Conservation (phyloP, 1,140 invertebrate species). For the Drosophila seguyi region DNA sequence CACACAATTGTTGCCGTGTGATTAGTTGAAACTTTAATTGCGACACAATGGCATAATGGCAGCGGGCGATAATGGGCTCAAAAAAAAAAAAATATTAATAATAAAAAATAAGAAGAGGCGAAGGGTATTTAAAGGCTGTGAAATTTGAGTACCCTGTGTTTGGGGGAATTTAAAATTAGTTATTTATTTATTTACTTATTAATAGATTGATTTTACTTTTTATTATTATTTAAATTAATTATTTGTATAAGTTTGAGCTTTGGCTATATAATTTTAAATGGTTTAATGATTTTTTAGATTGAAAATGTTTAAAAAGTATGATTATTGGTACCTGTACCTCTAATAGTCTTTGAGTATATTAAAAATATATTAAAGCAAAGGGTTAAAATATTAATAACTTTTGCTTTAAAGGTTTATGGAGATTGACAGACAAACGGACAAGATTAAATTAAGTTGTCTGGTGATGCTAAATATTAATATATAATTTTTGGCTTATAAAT, state of each 20-base stretch:
- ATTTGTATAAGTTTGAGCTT: too few relatives aligned
- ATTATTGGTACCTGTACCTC: too few relatives aligned
- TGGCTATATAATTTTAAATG: too few relatives aligned
- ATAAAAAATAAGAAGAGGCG: neutral
- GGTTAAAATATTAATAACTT: too few relatives aligned
- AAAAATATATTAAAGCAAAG: too few relatives aligned
- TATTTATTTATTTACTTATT: too few relatives aligned
- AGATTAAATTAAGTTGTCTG: neutral
- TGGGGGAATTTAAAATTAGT: neutral
- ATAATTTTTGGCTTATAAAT: neutral
- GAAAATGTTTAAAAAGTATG: too few relatives aligned
- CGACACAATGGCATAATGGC: constrained; percentile 71
- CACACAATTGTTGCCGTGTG: constrained; percentile 72
- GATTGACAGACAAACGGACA: too few relatives aligned
- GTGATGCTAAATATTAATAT: neutral
- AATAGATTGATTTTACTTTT: neutral
- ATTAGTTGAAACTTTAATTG: constrained; percentile 80
- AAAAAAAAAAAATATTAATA: constrained; percentile 18
- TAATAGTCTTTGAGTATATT: too few relatives aligned
- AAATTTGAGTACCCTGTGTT: constrained; percentile 1
- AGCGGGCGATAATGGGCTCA: constrained; percentile 40
- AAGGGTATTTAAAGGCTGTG: neutral
- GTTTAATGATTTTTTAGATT: too few relatives aligned
- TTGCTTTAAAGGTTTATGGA: too few relatives aligned
- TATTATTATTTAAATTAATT: neutral